Evolutionary conservation across 2,113 vertebrate genomes (phyloP).

Genomic region (Corythoichthys haematopterus): DNA sequence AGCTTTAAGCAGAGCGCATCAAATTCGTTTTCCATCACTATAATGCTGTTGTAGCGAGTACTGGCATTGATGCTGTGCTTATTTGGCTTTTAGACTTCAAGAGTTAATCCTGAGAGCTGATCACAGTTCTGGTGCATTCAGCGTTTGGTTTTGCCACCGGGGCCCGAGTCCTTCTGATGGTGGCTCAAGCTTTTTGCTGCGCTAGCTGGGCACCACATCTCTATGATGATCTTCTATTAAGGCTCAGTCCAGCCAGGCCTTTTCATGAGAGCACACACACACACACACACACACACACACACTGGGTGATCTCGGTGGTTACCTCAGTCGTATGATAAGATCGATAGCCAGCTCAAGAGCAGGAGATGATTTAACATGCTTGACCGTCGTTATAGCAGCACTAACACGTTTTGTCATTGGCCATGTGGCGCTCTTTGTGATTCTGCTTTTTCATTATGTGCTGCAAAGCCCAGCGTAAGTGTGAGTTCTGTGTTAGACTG

Average conservation of each 20-base stretch:
- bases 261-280: slow-evolving; percentile 30
- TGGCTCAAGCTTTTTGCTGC: slow-evolving; percentile 25
- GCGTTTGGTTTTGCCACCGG: slow-evolving; percentile 14
- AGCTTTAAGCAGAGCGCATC: background rate
- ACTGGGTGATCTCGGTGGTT: slow-evolving; percentile 70
- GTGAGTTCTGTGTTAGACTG: slow-evolving; percentile 24
- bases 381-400: slow-evolving; percentile 75
- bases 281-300: slow-evolving; percentile 26
- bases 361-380: slow-evolving; percentile 71
- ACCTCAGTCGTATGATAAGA: slow-evolving; percentile 73
- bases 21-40: background rate
- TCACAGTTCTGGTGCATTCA: slow-evolving; percentile 18
- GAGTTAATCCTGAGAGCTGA: background rate
- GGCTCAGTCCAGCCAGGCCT: slow-evolving; percentile 33
- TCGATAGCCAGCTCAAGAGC: slow-evolving; percentile 68
- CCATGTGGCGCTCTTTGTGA: slow-evolving; percentile 21
- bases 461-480: slow-evolving; percentile 3
- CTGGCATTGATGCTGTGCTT: background rate
- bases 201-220: slow-evolving; percentile 22
- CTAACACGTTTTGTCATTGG: slow-evolving; percentile 70
- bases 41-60: background rate
- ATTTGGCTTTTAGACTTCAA: background rate
- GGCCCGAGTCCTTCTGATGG: too few species aligned
- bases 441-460: slow-evolving; percentile 35
- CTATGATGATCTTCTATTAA: slow-evolving; percentile 35